Evolutionary conservation across 2,113 vertebrate species (phyloP), one percentile per base, ranked within the genome.

Genomic region (Phodopus roborovskii): DNA sequence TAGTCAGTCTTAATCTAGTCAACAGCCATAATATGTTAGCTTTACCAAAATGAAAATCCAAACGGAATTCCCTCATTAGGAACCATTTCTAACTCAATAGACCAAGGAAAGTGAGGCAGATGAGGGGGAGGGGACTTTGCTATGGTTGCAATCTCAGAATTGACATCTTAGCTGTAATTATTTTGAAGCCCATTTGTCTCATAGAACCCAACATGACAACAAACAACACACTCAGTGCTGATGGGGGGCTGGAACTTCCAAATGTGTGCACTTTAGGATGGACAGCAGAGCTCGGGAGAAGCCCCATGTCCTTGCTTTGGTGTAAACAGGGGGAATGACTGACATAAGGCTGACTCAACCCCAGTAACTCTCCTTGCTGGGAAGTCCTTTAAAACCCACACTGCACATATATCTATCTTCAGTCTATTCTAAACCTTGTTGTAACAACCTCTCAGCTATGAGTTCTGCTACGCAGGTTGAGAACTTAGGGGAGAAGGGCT

Each of bases 41-140:
- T 39, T 4, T 15, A 19, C 60, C 66, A 17, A 0, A 45, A 28
- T 4, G 62, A 90, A 84, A 10, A 77, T 53, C 74, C 84, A 7
- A 88, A 84, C 13, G 3, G 3, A 20, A 11, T 2, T 1, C 0
- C 0, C 0, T 73, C n/a, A 0, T n/a, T 50, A 85, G 12, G 94
- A 88, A 70, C 2, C 11, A 0, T 28, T 48, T 94, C 88, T 88
- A 62, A 60, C 33, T 64, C 7, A n/a, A 42, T 26, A 45, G 73
- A 64, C 22, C 42, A 70, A 19, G 48, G 73, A 66, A 87, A 78
- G 28, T 36, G 39, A 28, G 3, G 33, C 7, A 36, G 8, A 36
- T 3, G 48, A 48, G 53, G n/a, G 62, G 53, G n/a, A n/a, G 16
- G 53, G 48, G 36, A 66, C 6, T 4, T 33, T 13, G 39, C 33